phyloP scores from a whole-genome alignment of 1,140 invertebrate genomes.

The Papilio machaon region DNA sequence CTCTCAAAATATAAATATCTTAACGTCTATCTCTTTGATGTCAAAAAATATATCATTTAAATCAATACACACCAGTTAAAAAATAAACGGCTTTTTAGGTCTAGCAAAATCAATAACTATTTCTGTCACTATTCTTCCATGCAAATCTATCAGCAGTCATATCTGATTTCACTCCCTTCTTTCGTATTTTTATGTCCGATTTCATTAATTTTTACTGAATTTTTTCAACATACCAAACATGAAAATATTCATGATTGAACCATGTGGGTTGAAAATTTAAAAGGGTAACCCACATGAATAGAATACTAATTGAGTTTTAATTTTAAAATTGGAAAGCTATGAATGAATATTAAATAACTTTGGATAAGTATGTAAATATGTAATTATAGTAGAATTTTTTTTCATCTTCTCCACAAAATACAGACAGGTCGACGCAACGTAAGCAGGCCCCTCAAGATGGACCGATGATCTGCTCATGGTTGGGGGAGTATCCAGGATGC shows the following conservation, averaged over 20 bases:
- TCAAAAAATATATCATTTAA: not conserved
- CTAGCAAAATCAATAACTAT: no score
- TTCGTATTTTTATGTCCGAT: not conserved
- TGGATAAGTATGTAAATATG: not conserved
- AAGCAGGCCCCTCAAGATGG: no score
- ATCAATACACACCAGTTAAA: not conserved
- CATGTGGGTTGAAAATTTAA: slow-evolving; percentile 19
- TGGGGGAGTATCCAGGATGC: no score
- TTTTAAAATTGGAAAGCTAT: not conserved
- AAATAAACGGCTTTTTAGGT: no score
- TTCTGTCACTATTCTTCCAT: no score
- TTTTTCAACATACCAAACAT: slow-evolving; percentile 16
- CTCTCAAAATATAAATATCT: slow-evolving; percentile 43
- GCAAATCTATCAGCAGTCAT: no score
- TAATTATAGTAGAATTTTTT: not conserved
- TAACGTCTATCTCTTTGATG: slow-evolving; percentile 26
- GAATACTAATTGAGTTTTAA: slow-evolving; percentile 27
- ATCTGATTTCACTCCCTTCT: no score
- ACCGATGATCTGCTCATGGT: no score
- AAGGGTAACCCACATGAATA: not conserved
- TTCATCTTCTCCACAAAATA: not conserved
- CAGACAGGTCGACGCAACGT: no score
- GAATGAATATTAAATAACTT: slow-evolving; percentile 1
- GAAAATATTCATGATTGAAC: slow-evolving; percentile 29
- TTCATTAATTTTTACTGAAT: not conserved